Base-by-base conservation (phyloP, 1,140 invertebrate species). In the Tetramorium simillimum region DNA sequence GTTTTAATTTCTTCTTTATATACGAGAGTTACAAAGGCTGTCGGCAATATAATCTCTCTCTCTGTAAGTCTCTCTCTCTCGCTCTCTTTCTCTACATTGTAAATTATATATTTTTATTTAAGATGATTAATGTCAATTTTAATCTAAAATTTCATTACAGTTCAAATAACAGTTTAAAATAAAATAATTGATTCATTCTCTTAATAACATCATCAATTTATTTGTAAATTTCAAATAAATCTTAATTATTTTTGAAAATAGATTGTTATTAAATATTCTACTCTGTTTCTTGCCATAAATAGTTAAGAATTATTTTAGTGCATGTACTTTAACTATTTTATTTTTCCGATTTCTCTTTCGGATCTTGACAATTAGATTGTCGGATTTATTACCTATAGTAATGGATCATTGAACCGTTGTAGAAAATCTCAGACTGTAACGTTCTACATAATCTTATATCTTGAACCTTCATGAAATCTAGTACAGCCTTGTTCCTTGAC, bases 401-500 rank as follows among this genome's bases (percentile, higher is more conserved):
- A 40, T 72, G 21, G 24, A 82, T 60, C 51, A 72, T 5, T 46
- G 80, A 72, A 72, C 12, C 51, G 12, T 72, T 82, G 14, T 40
- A 72, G 24, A 69, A 80, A 82, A 58, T 82, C 21, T 28, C 14
- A 46, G 14, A 14, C 18, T 69, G 5, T 56, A 24, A 53, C 4
- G 33, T 12, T 12, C 18, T 82, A 81, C 3, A 81, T 33, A 16
- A 82, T 46, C 3, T 58, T 43, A 46, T 72, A 46, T 51, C 16
- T 53, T 43, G 14, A 70, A 82, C 40, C 24, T 58, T 82, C 1
- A 37, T 73, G 24, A 72, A 82, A 73, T 82, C 80, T 82, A n/a
- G 62, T 63, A 16, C 46, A 67, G 33, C 33, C 77, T 65, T 78
- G 43, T 65, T 78, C 0, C 10, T 37, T 21, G 18, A 14, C 6